Base-by-base conservation (phyloP, 2,888 invertebrate species). In the Parnassius orleans region DNA sequence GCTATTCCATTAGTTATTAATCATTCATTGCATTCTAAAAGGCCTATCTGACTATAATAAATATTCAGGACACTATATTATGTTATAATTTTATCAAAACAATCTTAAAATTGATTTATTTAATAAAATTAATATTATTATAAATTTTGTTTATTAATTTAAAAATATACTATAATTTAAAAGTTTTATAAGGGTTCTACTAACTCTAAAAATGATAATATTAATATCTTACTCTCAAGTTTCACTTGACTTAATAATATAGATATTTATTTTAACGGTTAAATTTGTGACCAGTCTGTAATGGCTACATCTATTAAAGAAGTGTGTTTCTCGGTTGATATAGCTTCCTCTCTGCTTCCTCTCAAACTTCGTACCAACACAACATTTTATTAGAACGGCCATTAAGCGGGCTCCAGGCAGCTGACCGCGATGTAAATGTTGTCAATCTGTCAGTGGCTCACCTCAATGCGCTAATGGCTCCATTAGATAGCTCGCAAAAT, bases 371-470 rank as follows among this genome's bases (percentile, higher is more conserved):
- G 51, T 19, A 24, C 55, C 43, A 9, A 48, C 60, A 50, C 50
- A 24, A 10, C 43, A 51, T 61, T 55, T 55, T 61, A 55, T 51
- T 61, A 51, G 14, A 55, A 24, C 44, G 33, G 54, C 60, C 55
- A 56, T 61, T 61, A 55, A 33, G 33, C 33, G 33, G 14, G 55
- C 24, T n/a, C 54, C 43, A 15, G 51, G 51, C 46, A 42, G 19
- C 57, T 57, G 59, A 63, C 63, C 61, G 57, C 55, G 63, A 69
- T 68, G 66, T 65, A 65, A 69, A 61, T 61, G 61, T 51, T 56
- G 50, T 57, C 69, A 61, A 70, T 70, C 69, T 68, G 65, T 69
- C 68, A 61, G 60, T 66, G 57, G 57, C 66, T 61, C 60, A 66
- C 55, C 61, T 56, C 55, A 61, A 56, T 56, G 61, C 51, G 61